phyloP scores from a whole-genome alignment of 2,113 vertebrate genomes.

The Calidris pugnax region DNA sequence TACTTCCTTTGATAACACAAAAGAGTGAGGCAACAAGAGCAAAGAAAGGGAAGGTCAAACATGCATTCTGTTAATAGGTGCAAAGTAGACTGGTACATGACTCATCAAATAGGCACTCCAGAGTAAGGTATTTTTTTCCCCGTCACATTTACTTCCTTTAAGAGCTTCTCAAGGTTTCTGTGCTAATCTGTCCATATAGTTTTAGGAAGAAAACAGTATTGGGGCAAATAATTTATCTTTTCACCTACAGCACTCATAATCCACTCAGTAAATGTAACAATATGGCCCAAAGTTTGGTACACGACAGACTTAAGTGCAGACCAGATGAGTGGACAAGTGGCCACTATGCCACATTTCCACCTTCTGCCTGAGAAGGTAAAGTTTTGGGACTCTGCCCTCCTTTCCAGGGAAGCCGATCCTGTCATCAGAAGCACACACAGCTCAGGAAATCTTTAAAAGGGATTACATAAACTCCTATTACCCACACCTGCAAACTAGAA shows the following conservation, averaged over 20 bases:
- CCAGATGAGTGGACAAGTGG: neutral
- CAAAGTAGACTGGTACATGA: constrained; percentile 20
- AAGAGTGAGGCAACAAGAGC: neutral
- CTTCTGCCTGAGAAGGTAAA: neutral
- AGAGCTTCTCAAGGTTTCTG: neutral
- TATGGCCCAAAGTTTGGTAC: neutral
- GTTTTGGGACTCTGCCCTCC: neutral
- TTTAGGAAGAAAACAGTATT: neutral
- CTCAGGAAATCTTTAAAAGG: neutral
- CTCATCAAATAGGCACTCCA: constrained; percentile 28
- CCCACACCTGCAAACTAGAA: neutral
- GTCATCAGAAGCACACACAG: neutral
- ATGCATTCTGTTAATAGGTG: neutral
- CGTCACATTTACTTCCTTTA: constrained; percentile 25
- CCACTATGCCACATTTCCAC: neutral
- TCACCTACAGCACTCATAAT: neutral
- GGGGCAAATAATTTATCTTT: neutral
- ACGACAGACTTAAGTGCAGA: neutral
- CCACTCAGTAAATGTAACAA: fast-evolving
- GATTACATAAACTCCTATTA: neutral
- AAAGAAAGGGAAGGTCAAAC: constrained; percentile 33
- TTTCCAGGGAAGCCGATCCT: neutral
- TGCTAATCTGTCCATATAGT: neutral
- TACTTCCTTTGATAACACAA: neutral
- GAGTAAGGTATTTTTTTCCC: neutral